A percentile compares a stretch with the other conserved stretches of the same genome.
Evolutionary conservation across 2,113 vertebrate genomes (phyloP).

Genomic region (Puffinus mauretanicus): DNA sequence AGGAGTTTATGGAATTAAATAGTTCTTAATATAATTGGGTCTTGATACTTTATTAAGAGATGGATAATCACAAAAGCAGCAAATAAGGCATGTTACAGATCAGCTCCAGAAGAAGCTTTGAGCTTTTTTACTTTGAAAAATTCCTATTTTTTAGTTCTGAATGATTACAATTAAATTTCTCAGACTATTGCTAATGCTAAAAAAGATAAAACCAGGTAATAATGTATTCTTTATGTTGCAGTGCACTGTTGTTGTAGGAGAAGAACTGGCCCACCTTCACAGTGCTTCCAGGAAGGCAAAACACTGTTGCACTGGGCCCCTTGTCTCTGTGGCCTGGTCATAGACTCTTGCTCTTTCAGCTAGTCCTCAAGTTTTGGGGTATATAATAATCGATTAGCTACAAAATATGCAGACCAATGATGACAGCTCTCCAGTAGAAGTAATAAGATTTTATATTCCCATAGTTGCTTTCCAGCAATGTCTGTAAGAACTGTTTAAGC

Average conservation of each 20-base stretch:
- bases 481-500: neutral
- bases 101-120: neutral
- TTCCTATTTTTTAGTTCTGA: neutral
- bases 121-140: neutral
- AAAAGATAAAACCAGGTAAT: neutral
- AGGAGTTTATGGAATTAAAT: neutral
- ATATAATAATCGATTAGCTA: neutral
- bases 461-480: neutral
- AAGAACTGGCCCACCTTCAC: neutral
- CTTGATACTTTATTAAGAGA: neutral
- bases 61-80: neutral
- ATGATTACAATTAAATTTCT: neutral
- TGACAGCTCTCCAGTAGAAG: neutral
- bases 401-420: neutral
- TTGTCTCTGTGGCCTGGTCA: neutral
- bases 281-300: neutral
- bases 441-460: neutral
- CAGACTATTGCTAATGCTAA: neutral
- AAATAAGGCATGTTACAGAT: neutral
- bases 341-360: neutral
- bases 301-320: no score
- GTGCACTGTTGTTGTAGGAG: neutral
- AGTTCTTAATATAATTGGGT: neutral
- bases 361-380: neutral
- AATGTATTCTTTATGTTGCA: neutral